Conservation (phyloP, 2,888 invertebrate species). For the Tenodera sinensis region DNA sequence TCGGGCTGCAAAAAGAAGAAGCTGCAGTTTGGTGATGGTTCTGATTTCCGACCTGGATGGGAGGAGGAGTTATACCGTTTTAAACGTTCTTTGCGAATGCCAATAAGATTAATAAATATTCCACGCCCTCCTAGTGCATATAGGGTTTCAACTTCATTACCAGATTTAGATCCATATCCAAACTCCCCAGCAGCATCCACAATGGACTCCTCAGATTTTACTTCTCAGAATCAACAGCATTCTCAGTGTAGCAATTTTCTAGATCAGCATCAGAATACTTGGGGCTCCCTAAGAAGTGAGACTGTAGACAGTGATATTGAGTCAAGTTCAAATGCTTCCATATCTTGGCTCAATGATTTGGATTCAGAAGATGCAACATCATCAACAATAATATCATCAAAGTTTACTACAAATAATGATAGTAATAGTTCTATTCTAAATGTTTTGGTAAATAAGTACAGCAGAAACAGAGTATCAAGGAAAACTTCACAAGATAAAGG, state of each 20-base stretch:
- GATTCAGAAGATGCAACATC: conserved; percentile 65
- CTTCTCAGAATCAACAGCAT: neutral
- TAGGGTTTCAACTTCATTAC: conserved; percentile 65
- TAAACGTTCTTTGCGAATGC: conserved; percentile 78
- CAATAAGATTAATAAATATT: conserved; percentile 74
- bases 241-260: neutral
- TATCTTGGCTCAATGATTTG: conserved; percentile 3
- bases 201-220: conserved; percentile 22
- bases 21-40: conserved; percentile 59
- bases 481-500: conserved; percentile 49
- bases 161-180: conserved; percentile 66
- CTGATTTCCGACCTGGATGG: conserved; percentile 74
- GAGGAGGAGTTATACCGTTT: conserved; percentile 79
- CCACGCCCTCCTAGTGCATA: conserved; percentile 53
- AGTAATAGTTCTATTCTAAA: conserved; percentile 60
- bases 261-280: neutral
- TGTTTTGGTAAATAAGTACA: conserved; percentile 62
- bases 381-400: conserved; percentile 61
- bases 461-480: conserved; percentile 50
- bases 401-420: conserved; percentile 49
- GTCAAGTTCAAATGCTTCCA: conserved; percentile 60
- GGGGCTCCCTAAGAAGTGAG: conserved; percentile 20
- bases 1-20: conserved; percentile 18
- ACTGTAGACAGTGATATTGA: conserved; percentile 42
- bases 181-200: conserved; percentile 45